Evolutionary conservation across 2,888 invertebrate genomes (phyloP), one percentile per base, ranked within the genome.

Genomic region (Saturnia pavonia): DNA sequence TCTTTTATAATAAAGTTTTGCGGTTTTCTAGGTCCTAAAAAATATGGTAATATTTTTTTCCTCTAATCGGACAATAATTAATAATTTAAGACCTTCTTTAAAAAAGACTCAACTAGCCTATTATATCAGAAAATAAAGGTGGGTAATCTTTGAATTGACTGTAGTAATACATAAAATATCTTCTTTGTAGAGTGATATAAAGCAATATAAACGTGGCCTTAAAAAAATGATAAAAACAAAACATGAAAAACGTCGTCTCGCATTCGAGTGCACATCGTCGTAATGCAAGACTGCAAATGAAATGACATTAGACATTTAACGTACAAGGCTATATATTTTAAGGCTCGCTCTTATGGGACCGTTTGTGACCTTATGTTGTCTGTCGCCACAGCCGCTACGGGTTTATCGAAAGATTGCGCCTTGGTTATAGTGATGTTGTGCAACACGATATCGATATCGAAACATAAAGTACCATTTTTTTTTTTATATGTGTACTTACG

Each of bases 341-440:
- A 90, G 88, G 84, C 82, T 80, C 82, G 85, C 83, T 85, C 88
- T 88, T 88, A 88, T 86, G 87, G 89, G 84, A 82, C 89, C 85
- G 87, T 86, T 88, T 89, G 87, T 91, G 92, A 92, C 91, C 93
- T 90, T 91, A 89, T 89, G 90, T 90, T 88, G 89, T 89, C 90
- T 90, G 90, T 91, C 91, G 88, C 89, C 88, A 85, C 82, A 85
- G 86, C 85, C 86, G 86, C 89, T 84, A 87, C 87, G 87, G 86
- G 87, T 85, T 89, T 85, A 86, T 86, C 88, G 87, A 87, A 84
- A 88, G 90, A 89, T 90, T 89, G 89, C 88, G 85, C 86, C 80
- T 80, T 78, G 78, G 71, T 72, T 73, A 72, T 80, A 80, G 76
- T 72, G 78, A 73, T 78, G 77, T 7, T 42, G 40, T 42, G 3